Evolutionary conservation across 2,888 invertebrate genomes (phyloP).

Genomic region (Catocala fraxini): DNA sequence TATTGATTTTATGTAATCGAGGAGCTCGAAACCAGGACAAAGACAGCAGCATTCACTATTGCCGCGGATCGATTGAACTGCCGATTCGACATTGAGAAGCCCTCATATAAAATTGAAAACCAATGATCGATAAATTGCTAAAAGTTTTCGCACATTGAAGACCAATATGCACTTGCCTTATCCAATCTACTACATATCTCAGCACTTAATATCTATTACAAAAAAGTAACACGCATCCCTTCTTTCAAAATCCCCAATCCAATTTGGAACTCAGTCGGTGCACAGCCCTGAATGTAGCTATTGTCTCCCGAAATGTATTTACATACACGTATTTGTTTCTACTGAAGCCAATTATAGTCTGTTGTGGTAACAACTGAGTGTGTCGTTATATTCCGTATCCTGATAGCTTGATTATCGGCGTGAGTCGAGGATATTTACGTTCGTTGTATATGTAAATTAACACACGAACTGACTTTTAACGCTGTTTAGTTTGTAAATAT

Average conservation of each 20-base stretch:
- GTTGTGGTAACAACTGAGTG: constrained; percentile 14
- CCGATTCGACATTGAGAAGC: no score
- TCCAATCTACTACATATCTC: background rate
- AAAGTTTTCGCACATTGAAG: background rate
- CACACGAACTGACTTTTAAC: no score
- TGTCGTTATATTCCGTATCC: constrained; percentile 15
- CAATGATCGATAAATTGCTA: background rate
- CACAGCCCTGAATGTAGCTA: constrained; percentile 12
- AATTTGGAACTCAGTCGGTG: constrained; percentile 10
- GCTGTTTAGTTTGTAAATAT: no score
- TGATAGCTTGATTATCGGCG: constrained; percentile 23
- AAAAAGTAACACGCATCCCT: background rate
- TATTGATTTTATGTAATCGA: no score
- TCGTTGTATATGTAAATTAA: background rate
- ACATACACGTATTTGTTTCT: constrained; percentile 19
- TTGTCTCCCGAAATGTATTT: constrained; percentile 15
- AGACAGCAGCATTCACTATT: no score
- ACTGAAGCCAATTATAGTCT: constrained; percentile 20
- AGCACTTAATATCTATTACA: background rate
- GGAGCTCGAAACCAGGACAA: no score
- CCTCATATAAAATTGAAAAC: background rate
- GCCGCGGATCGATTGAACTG: no score
- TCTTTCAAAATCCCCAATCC: constrained; percentile 10
- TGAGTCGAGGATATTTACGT: background rate
- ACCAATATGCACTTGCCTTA: background rate